These are phyloP conservation scores for Halesus radiatus DNA, from an alignment of 1,140 invertebrate genomes.

Conservation along the genomic window DNA sequence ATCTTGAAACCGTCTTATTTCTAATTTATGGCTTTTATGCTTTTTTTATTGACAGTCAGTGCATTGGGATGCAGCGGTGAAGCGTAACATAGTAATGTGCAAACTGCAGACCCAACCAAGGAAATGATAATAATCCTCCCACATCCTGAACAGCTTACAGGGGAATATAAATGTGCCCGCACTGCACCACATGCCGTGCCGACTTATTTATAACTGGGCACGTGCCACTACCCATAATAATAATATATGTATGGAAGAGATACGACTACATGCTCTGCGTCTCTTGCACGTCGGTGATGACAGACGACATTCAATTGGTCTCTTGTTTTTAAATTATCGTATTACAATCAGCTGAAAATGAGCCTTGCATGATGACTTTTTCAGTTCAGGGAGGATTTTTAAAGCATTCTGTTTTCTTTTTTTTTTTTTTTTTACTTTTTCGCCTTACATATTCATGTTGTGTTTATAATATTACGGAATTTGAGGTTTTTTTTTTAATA, in stretches of 20 bases:
- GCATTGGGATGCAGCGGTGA: too few relatives aligned
- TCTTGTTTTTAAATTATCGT: background rate
- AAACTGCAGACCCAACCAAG: too few relatives aligned
- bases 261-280: background rate
- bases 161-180: slow-evolving; percentile 19
- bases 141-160: background rate
- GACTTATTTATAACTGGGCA: slow-evolving; percentile 24
- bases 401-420: background rate
- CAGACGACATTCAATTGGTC: background rate
- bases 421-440: too few relatives aligned
- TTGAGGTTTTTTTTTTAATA: too few relatives aligned
- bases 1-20: too few relatives aligned
- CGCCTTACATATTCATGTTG: too few relatives aligned
- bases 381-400: background rate
- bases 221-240: slow-evolving; percentile 9
- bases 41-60: too few relatives aligned
- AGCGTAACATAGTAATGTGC: too few relatives aligned
- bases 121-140: too few relatives aligned
- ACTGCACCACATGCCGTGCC: slow-evolving; percentile 17
- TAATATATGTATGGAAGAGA: background rate
- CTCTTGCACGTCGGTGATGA: background rate
- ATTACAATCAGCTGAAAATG: background rate
- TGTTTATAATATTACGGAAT: too few relatives aligned
- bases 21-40: too few relatives aligned
- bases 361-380: too few relatives aligned